These are phyloP conservation scores for Huso huso DNA, from an alignment of 2,797 vertebrate genomes.

Conservation along the genomic window DNA sequence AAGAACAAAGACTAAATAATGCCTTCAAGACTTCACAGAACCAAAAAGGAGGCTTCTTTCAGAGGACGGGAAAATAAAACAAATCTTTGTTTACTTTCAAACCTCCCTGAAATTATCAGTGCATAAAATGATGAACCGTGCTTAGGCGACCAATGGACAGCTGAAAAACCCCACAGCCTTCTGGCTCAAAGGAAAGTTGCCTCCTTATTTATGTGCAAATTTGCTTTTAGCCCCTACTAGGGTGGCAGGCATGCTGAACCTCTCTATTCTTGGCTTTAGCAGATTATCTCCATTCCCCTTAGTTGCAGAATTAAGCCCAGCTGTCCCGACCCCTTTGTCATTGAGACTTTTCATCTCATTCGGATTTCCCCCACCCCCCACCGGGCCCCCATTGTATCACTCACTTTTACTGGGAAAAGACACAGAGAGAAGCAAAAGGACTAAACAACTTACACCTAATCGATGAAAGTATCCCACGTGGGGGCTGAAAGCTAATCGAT, in stretches of 20 bases:
- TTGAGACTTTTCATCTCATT: constrained; percentile 53
- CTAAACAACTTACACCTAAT: constrained; percentile 47
- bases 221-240: constrained; percentile 68
- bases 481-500: constrained; percentile 74
- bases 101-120: constrained; percentile 23
- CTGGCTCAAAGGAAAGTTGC: constrained; percentile 72
- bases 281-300: constrained; percentile 80
- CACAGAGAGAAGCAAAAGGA: constrained; percentile 46
- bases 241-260: constrained; percentile 70
- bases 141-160: constrained; percentile 42
- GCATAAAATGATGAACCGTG: constrained; percentile 44
- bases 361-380: constrained; percentile 47
- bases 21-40: constrained; percentile 10
- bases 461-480: constrained; percentile 64
- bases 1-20: not conserved
- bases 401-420: constrained; percentile 67
- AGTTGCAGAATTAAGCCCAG: constrained; percentile 69
- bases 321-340: constrained; percentile 84
- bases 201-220: constrained; percentile 85
- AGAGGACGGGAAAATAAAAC: constrained; percentile 22
- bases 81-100: constrained; percentile 10
- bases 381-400: constrained; percentile 57
- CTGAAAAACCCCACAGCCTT: constrained; percentile 60
- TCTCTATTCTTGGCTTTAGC: constrained; percentile 74
- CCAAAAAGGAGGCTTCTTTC: not conserved